Percentiles rank a stretch among this genome's conserved stretches.
phyloP scores from a whole-genome alignment of 2,797 vertebrate genomes.

The Tragelaphus oryx region DNA sequence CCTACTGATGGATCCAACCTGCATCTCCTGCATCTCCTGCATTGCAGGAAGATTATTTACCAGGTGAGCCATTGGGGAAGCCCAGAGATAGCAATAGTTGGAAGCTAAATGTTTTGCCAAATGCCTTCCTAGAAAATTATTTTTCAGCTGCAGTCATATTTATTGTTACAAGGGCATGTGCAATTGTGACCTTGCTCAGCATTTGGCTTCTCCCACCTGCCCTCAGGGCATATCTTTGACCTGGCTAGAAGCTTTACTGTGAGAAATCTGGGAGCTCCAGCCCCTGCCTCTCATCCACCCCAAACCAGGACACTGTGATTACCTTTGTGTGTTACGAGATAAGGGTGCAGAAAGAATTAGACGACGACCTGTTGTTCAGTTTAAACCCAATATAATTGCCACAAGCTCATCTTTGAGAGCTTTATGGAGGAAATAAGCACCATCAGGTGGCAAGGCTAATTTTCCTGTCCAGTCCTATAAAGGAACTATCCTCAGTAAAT shows the following conservation, averaged over 20 bases:
- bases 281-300: background rate
- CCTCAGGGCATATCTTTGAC: conserved; percentile 16
- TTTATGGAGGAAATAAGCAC: conserved; percentile 41
- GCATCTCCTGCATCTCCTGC: background rate
- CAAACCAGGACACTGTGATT: background rate
- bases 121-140: background rate
- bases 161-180: background rate
- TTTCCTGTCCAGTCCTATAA: conserved; percentile 69
- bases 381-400: conserved; percentile 64
- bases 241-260: background rate
- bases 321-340: conserved; percentile 24
- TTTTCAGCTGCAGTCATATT: conserved; percentile 28
- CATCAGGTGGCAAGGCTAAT: conserved; percentile 58
- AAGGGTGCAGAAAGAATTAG: conserved; percentile 61
- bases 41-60: background rate
- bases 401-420: conserved; percentile 31
- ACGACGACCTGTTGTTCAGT: conserved; percentile 61
- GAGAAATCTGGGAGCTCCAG: background rate
- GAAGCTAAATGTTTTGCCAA: conserved; percentile 42
- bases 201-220: background rate
- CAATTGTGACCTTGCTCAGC: background rate
- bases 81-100: background rate
- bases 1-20: background rate
- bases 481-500: conserved; percentile 77
- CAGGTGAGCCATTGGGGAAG: background rate